A percentile compares a stretch with the other conserved stretches of the same genome.
These are phyloP conservation scores for Tortrix viridana DNA, from an alignment of 2,888 invertebrate genomes.

Conservation along the genomic window DNA sequence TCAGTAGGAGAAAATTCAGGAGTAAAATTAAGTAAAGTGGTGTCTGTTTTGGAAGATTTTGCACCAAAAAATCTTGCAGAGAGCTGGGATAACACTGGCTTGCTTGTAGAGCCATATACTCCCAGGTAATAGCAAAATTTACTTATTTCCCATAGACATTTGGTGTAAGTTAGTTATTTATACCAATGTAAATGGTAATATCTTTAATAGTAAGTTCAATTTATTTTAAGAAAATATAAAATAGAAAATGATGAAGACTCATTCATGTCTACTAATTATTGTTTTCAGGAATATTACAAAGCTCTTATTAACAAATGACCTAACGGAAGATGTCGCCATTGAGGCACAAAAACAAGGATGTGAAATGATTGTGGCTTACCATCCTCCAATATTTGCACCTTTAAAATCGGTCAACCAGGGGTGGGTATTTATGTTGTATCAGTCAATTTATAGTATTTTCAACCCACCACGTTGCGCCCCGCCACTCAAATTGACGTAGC, in stretches of 20 bases:
- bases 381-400: slow-evolving; percentile 96
- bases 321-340: slow-evolving; percentile 93
- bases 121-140: slow-evolving; percentile 65
- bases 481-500: too few species aligned
- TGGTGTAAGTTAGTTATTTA: too few species aligned
- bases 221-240: neutral
- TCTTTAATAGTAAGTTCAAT: too few species aligned
- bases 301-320: slow-evolving; percentile 95
- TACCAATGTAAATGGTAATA: too few species aligned
- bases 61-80: slow-evolving; percentile 90
- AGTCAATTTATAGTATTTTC: too few species aligned
- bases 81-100: slow-evolving; percentile 97
- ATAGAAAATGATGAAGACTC: too few species aligned
- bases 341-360: slow-evolving; percentile 89
- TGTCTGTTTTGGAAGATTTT: slow-evolving; percentile 86
- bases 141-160: neutral
- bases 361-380: slow-evolving; percentile 95
- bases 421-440: slow-evolving; percentile 66
- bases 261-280: slow-evolving; percentile 4
- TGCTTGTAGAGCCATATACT: slow-evolving; percentile 91
- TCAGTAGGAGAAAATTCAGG: slow-evolving; percentile 66
- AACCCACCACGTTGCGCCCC: too few species aligned
- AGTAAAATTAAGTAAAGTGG: slow-evolving; percentile 76
- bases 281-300: slow-evolving; percentile 81
- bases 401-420: slow-evolving; percentile 92